phyloP scores from a whole-genome alignment of 2,113 vertebrate species.

The Girardinichthys multiradiatus region DNA sequence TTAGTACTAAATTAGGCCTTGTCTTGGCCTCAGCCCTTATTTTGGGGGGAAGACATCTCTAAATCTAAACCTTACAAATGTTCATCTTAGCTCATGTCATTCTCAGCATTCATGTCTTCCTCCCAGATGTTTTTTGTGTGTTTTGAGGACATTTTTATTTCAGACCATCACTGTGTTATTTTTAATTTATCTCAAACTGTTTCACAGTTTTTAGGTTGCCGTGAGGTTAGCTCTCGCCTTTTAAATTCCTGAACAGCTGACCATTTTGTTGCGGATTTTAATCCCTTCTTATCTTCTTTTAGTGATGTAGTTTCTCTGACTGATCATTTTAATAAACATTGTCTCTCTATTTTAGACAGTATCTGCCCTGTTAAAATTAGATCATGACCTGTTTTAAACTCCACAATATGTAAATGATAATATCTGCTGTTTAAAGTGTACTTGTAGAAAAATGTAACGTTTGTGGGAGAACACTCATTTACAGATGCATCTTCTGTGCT shows the following conservation, averaged over 20 bases:
- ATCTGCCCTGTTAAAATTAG: not conserved
- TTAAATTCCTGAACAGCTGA: not conserved
- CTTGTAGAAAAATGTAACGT: not conserved
- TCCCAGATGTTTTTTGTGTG: too few species aligned
- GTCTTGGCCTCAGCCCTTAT: too few species aligned
- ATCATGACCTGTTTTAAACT: not conserved
- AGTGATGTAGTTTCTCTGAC: not conserved
- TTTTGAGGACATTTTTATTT: conserved; percentile 2
- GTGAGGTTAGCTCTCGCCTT: not conserved
- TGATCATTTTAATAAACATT: not conserved
- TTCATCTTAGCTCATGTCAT: too few species aligned
- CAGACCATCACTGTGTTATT: not conserved
- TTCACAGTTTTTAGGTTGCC: not conserved
- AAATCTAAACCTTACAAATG: too few species aligned
- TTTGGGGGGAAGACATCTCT: too few species aligned
- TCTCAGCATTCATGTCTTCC: too few species aligned
- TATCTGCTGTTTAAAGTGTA: not conserved
- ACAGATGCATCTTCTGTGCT: not conserved
- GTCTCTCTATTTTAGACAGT: not conserved
- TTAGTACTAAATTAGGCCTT: too few species aligned
- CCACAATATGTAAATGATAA: not conserved
- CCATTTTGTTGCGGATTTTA: not conserved
- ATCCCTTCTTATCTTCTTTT: not conserved
- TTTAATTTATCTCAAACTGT: not conserved
- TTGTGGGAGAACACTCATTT: not conserved